Evolutionary conservation across 1,140 invertebrate species (phyloP), one percentile per base, ranked within the genome.

Genomic region (Procambarus clarkii): DNA sequence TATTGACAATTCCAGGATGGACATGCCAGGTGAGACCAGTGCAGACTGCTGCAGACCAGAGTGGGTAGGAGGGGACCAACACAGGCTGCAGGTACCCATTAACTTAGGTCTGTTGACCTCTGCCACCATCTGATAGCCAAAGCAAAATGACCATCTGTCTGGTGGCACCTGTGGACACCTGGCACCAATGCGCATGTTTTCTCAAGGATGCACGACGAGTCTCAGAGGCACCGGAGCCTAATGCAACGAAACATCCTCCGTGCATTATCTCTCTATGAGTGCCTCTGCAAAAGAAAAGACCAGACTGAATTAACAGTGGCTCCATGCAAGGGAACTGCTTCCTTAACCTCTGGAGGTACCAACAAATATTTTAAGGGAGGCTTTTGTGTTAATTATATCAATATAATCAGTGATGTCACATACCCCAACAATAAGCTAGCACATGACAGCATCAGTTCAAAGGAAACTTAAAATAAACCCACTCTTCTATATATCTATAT

Each of bases 231-330:
- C 91, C 91, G 82, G 86, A 88, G 91, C 91, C 74, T 92, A 92
- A 92, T 92, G 91, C 91, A 92, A 92, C 86, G 91, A 92, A 88
- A 88, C 86, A 88, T 88, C 91, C 86, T 92, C 91, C 91, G 91
- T 92, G 91, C 91, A 92, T 92, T 92, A 92, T 92, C 91, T 87
- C 91, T 79, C 82, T 85, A 83, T 92, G 71, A 92, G 83, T 92
- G 86, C 88, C 91, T 92, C 91, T 89, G 84, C 91, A 92, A 92
- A 89, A 89, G 78, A 92, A 86, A 92, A 89, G 86, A 85, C 86
- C 81, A 92, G 91, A 92, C 91, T 92, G 81, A 88, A 92, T 92
- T 92, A 92, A 88, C 80, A 92, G 90, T 92, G 88, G 92, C 83
- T 91, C 90, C 92, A 91, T 78, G 84, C 76, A 77, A 91, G 89